Evolutionary conservation across 2,888 invertebrate species (phyloP).

Genomic region (Cephus sareptanus): DNA sequence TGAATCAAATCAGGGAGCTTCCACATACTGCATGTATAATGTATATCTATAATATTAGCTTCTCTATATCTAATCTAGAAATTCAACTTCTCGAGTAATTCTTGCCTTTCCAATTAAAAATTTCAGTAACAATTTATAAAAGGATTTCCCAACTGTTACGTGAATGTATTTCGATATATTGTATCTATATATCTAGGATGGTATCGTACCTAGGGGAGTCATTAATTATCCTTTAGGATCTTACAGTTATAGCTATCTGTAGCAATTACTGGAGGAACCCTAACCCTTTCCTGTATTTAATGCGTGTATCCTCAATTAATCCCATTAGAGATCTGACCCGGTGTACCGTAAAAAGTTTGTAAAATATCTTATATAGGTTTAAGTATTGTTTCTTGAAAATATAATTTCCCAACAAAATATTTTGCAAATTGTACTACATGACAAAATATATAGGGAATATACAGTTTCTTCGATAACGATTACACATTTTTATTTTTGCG

Average conservation of each 20-base stretch:
- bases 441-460: background rate
- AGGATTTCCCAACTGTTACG: background rate
- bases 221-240: background rate
- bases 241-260: background rate
- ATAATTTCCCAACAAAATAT: background rate
- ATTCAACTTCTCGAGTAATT: background rate
- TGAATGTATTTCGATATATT: background rate
- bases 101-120: background rate
- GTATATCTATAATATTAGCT: background rate
- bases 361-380: background rate
- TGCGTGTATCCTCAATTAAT: background rate
- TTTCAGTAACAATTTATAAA: background rate
- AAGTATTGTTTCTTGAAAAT: background rate
- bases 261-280: background rate
- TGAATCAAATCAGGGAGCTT: background rate
- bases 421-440: background rate
- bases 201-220: background rate
- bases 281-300: background rate
- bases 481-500: background rate
- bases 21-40: background rate
- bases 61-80: too few relatives aligned
- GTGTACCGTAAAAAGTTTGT: background rate
- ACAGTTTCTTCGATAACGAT: background rate
- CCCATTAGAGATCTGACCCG: background rate
- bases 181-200: background rate